Base-by-base conservation (phyloP, 1,140 invertebrate species). In the Lasaia peninsularis region DNA sequence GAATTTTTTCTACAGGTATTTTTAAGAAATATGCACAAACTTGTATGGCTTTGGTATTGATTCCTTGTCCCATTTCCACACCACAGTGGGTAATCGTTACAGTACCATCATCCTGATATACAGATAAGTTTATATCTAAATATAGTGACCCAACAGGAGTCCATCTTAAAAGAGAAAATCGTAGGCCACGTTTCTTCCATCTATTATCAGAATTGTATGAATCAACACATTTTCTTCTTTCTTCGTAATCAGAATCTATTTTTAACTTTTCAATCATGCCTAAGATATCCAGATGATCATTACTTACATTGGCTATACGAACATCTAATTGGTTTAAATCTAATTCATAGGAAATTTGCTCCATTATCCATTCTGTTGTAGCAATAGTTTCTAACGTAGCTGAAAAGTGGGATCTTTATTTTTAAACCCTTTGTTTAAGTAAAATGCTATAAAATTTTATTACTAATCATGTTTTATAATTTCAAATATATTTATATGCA, bases 301-400 rank as follows among this genome's bases (percentile, higher is more conserved):
- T 63, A n/a, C 76, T 57, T 64, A 94, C 84, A 69, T 95, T 96
- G 6, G 80, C 81, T 34, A 92, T 63, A 50, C 92, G 86, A 0
- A 95, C 92, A 65, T 94, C 90, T 0, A 92, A 54, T 0, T 95
- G 92, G 88, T 96, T 95, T 64, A 91, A 89, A 0, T 90, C 88
- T 5, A 94, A 69, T 35, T 79, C 87, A 49, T 90, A 91, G 1
- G 95, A 92, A 60, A 96, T 93, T 73, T 95, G 94, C 63, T 97
- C 95, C 91, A 97, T 94, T 9, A 97, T 92, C 48, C 90, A 92
- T 80, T 97, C 96, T 16, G 93, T 92, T 67, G 93, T 86, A 8
- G 90, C 91, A 6, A 93, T 75, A n/a, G 79, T 92, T 82, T 95
- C 93, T 4, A 91, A 87, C 0, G 91, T 90, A 31, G 92, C 93